Evolutionary conservation across 2,888 invertebrate species (phyloP), one percentile per base, ranked within the genome.

Genomic region (Neria commutata): DNA sequence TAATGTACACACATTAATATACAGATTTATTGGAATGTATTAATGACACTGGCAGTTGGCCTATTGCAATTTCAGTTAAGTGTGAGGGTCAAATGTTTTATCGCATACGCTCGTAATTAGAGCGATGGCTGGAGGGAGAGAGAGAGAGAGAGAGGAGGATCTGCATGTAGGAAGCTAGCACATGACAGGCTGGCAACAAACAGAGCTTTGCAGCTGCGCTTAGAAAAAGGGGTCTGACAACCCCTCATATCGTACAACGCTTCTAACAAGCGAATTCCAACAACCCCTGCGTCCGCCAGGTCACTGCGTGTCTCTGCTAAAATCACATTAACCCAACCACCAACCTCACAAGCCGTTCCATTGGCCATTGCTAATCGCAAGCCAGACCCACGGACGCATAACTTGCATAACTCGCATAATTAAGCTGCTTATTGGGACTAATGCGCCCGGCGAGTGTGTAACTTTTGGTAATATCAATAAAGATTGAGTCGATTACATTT

Each of bases 11-110:
- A 37, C 37, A 37, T 73, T 72, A 72, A 72, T 72, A 72, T 73
- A 70, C 73, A 71, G 73, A 72, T 72, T 72, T 73, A 72, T n/a
- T n/a, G n/a, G n/a, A n/a, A n/a, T 72, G 73, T 70, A 71, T 73
- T 73, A 72, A 72, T 73, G 70, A 64, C 68, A 72, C 70, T 66
- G 33, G 21, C 21, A 19, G 14, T 42, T 42, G n/a, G 37, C 37
- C n/a, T n/a, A n/a, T 37, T 37, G 6, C 14, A 37, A n/a, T n/a
- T 8, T n/a, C n/a, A 37, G n/a, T n/a, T 42, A 11, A n/a, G 29
- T 6, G 29, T 11, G 11, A 6, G 42, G 42, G 19, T 19, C 42
- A 42, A 42, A 42, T 42, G 42, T 21, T 42, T 45, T 45, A 16
- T 45, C 17, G 53, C 23, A 54, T 54, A 45, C 26, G 29, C 6